Conservation (phyloP, 53 echinoderm and acorn worm genomes). For the Echinometra lucunter region DNA sequence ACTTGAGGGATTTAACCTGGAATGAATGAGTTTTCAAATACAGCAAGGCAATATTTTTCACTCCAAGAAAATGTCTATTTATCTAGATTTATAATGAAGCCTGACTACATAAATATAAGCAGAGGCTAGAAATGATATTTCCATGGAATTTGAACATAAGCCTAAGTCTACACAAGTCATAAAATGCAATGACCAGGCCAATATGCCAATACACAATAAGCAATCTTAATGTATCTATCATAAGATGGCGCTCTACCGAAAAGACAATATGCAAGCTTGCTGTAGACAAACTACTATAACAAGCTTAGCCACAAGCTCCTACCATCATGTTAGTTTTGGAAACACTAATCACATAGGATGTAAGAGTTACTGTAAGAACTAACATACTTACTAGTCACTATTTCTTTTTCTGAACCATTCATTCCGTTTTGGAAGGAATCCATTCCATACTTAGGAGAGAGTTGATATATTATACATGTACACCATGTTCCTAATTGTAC, state of each 20-base stretch:
- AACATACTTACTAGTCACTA: neutral
- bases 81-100: neutral
- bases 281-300: no score
- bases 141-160: neutral
- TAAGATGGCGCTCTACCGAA: no score
- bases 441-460: neutral
- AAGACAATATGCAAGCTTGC: no score
- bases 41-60: no score
- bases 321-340: neutral
- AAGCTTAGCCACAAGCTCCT: no score
- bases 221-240: no score
- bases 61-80: no score
- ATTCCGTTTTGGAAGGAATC: neutral
- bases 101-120: neutral
- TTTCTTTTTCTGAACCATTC: neutral
- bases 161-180: no score
- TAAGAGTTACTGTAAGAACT: neutral
- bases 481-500: neutral
- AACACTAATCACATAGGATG: neutral
- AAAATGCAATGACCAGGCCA: no score
- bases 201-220: no score
- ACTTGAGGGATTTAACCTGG: neutral
- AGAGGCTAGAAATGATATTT: neutral
- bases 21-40: neutral
- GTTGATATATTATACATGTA: neutral